phyloP scores from a whole-genome alignment of 1,140 invertebrate genomes.

The Penaeus vannamei region DNA sequence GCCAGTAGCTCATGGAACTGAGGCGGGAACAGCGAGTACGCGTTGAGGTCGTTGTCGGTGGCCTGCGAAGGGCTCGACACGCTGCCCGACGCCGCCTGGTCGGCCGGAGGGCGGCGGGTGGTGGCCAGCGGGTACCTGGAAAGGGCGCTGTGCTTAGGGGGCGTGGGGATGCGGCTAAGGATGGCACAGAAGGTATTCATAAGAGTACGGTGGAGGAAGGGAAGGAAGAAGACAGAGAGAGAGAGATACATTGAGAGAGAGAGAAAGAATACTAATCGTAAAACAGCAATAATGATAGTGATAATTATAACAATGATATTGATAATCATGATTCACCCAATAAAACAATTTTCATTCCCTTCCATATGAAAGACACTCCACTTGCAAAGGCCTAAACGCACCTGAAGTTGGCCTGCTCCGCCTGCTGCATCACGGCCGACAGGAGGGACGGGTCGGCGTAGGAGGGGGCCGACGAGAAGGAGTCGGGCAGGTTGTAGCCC shows the following conservation, averaged over 20 bases:
- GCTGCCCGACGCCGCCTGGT: background rate
- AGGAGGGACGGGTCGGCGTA: conserved; percentile 52
- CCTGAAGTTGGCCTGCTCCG: conserved; percentile 59
- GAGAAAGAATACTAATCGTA: no score
- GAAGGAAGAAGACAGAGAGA: no score
- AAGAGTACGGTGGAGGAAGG: no score
- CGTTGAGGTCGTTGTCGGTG: conserved; percentile 30
- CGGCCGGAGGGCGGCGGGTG: conserved; percentile 19
- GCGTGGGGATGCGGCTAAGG: no score
- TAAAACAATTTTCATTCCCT: no score
- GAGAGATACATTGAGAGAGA: no score
- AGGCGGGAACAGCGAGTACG: conserved; percentile 31
- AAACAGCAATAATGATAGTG: no score
- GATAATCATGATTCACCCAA: no score
- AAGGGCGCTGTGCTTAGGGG: background rate
- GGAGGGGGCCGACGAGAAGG: conserved; percentile 40
- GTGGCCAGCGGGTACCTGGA: conserved; percentile 48
- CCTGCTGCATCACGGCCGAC: conserved; percentile 51
- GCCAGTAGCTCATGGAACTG: conserved; percentile 45
- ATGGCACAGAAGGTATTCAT: no score
- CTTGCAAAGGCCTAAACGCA: background rate
- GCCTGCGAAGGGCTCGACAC: background rate
- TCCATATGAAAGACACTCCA: no score
- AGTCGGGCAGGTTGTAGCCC: conserved; percentile 45
- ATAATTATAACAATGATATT: no score